phyloP scores from a whole-genome alignment of 2,888 invertebrate species.

The Bhutanitis thaidina region DNA sequence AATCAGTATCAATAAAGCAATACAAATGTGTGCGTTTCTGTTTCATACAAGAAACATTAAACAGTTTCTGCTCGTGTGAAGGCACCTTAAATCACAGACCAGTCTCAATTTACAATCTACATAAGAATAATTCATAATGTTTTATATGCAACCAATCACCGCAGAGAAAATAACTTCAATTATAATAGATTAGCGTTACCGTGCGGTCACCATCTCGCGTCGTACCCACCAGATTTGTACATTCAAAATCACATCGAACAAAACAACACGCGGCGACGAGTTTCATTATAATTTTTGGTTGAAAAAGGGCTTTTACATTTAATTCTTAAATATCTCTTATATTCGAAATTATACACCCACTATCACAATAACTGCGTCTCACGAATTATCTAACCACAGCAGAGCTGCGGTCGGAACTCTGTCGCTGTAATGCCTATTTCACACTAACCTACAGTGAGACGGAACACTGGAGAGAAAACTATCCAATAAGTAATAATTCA shows the following conservation, averaged over 20 bases:
- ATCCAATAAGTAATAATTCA: too few relatives aligned
- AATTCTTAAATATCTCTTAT: constrained; percentile 22
- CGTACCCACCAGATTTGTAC: too few relatives aligned
- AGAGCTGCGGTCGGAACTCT: constrained; percentile 4
- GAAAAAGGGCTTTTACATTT: constrained; percentile 5
- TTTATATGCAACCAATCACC: constrained; percentile 9
- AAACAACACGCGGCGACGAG: neutral
- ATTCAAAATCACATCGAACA: neutral
- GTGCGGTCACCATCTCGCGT: neutral
- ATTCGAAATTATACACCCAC: constrained; percentile 22
- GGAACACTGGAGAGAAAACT: too few relatives aligned
- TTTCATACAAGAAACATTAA: neutral
- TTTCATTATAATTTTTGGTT: constrained; percentile 4
- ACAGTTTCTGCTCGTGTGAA: neutral
- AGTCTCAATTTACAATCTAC: constrained; percentile 13
- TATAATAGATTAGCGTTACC: neutral
- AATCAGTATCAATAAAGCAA: too few relatives aligned
- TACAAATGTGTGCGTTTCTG: neutral
- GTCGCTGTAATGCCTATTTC: neutral
- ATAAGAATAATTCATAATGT: neutral
- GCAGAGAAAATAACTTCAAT: neutral
- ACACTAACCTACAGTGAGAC: too few relatives aligned
- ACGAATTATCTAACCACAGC: neutral
- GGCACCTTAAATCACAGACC: constrained; percentile 14
- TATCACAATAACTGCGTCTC: constrained; percentile 24